Conservation (phyloP, 2,113 vertebrate genomes). For the Rutilus rutilus region DNA sequence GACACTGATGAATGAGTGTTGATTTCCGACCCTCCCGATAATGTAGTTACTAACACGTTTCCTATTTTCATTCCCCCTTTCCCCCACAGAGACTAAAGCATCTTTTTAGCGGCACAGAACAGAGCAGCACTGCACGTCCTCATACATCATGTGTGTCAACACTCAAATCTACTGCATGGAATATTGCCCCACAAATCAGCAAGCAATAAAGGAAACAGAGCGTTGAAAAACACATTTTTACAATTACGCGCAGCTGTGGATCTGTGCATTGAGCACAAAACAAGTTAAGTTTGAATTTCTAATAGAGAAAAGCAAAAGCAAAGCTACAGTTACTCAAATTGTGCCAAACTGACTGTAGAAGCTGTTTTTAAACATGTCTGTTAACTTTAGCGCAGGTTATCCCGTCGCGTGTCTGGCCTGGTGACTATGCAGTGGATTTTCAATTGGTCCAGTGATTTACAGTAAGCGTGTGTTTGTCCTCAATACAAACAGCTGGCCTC, state of each 20-base stretch:
- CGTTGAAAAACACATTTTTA: slow-evolving; percentile 39
- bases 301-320: slow-evolving; percentile 1
- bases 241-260: slow-evolving; percentile 24
- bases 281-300: not conserved
- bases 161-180: slow-evolving; percentile 43
- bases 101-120: slow-evolving; percentile 25
- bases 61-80: slow-evolving; percentile 42
- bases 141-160: slow-evolving; percentile 49
- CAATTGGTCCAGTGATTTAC: slow-evolving; percentile 7
- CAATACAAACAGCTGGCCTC: slow-evolving; percentile 40
- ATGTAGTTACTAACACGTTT: slow-evolving; percentile 40
- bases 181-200: slow-evolving; percentile 43
- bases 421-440: not conserved
- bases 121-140: slow-evolving; percentile 5
- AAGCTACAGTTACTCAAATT: not conserved
- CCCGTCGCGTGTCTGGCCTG: not conserved
- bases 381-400: not conserved
- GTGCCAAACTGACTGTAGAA: not conserved
- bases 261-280: slow-evolving; percentile 22
- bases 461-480: slow-evolving; percentile 23
- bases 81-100: slow-evolving; percentile 33
- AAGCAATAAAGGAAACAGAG: slow-evolving; percentile 46
- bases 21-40: slow-evolving; percentile 24
- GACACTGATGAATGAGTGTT: slow-evolving; percentile 44
- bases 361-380: not conserved